A percentile compares a stretch with the other conserved stretches of the same genome.
Evolutionary conservation across 2,797 vertebrate species (phyloP).

Genomic region (Sebastes flavidus): DNA sequence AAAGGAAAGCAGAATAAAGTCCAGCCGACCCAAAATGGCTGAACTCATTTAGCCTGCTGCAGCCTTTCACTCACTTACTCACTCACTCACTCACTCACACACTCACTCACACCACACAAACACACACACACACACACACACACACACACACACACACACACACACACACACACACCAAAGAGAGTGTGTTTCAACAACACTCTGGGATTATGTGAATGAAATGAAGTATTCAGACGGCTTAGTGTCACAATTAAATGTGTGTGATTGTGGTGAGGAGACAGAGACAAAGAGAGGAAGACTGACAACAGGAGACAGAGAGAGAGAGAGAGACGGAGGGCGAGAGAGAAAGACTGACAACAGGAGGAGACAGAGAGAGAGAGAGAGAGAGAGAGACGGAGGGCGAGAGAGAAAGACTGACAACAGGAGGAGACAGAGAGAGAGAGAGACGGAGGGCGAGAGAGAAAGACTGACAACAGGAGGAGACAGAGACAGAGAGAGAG

Average conservation of each 20-base stretch:
- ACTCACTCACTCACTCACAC: neutral
- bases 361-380: neutral
- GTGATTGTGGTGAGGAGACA: slow-evolving; percentile 16
- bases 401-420: neutral
- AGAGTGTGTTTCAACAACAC: slow-evolving; percentile 34
- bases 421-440: slow-evolving; percentile 14
- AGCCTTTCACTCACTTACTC: slow-evolving; percentile 13
- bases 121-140: neutral
- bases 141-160: neutral
- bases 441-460: neutral
- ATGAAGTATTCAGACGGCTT: slow-evolving; percentile 41
- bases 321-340: slow-evolving; percentile 13
- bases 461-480: neutral
- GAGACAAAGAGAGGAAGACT: slow-evolving; percentile 20
- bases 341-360: slow-evolving; percentile 4
- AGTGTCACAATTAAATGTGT: slow-evolving; percentile 50
- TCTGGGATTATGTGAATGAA: slow-evolving; percentile 54
- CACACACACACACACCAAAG: neutral
- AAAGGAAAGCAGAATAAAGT: slow-evolving; percentile 16
- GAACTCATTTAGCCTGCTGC: slow-evolving; percentile 28
- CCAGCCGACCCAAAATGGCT: slow-evolving; percentile 39
- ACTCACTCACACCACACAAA: neutral
- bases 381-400: neutral
- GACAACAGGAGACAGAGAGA: slow-evolving; percentile 11
- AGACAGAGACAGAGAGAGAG: slow-evolving; percentile 19